These are phyloP conservation scores for Hyalella azteca DNA, from an alignment of 2,888 invertebrate genomes.

Conservation along the genomic window DNA sequence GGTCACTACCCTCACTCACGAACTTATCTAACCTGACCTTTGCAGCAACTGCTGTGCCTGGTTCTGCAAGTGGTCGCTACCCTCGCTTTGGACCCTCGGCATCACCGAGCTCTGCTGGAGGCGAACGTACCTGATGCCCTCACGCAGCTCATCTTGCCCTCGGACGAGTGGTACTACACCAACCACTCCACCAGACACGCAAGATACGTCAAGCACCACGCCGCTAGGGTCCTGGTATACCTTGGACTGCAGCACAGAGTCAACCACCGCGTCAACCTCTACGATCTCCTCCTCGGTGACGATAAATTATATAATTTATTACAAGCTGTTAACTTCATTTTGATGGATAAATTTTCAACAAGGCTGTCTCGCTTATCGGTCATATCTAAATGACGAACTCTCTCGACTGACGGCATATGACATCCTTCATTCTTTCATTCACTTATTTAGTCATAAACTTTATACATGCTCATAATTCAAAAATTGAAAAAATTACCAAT, in stretches of 20 bases:
- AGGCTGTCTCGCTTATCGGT: too few species aligned
- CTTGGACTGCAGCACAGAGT: conserved; percentile 71
- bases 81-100: conserved; percentile 68
- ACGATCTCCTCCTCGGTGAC: conserved; percentile 68
- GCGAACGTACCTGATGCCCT: conserved; percentile 70
- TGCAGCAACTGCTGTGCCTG: conserved; percentile 71
- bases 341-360: too few species aligned
- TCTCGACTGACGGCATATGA: too few species aligned
- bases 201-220: conserved; percentile 71
- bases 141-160: conserved; percentile 70
- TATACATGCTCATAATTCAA: too few species aligned
- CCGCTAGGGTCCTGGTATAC: conserved; percentile 71
- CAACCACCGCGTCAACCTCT: conserved; percentile 69
- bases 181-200: conserved; percentile 72
- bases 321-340: too few species aligned
- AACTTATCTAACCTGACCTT: conserved; percentile 51
- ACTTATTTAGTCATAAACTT: too few species aligned
- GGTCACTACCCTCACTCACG: not conserved
- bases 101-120: conserved; percentile 68
- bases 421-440: too few species aligned
- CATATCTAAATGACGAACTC: too few species aligned
- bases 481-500: too few species aligned
- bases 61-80: conserved; percentile 70
- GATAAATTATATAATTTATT: too few species aligned
- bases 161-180: conserved; percentile 74